Evolutionary conservation across 2,113 vertebrate genomes (phyloP), one percentile per base, ranked within the genome.

Genomic region (Coptodon bakossiorum): DNA sequence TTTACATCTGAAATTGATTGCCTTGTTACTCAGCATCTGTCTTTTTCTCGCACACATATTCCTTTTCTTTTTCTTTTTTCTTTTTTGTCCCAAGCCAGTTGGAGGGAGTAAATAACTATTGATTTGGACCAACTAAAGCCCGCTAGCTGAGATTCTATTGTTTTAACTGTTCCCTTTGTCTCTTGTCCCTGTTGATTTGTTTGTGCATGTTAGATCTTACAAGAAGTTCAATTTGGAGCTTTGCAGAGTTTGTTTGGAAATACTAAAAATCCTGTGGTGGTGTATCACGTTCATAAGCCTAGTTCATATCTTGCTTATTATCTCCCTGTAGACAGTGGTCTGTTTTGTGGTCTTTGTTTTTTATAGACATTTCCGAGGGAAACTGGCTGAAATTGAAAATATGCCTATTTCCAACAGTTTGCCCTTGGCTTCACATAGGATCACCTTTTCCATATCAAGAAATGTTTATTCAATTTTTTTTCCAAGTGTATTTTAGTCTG

Each of bases 81-180:
- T 43, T 84, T 68, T 89, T 66, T 84, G 81, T 93, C 83, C 89
- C 90, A 71, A 89, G 93, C 86, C 93, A 92, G 84, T 91, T 92
- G 83, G 86, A 91, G 76, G 82, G 82, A 95, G 91, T 95, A 94
- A 95, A 96, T 96, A 95, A 89, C 83, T 93, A 95, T 94, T 92
- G 94, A 95, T 95, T 86, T 79, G 68, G 45, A 81, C 81, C 90
- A 91, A 88, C 76, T 89, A 80, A 90, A 92, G 91, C 89, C 85
- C 61, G 73, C 85, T 88, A 90, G 90, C 91, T 88, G 84, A 73
- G 66, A 89, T 88, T 80, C 84, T 87, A 78, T 89, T 90, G 61
- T 80, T 81, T 91, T 91, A 93, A 93, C 84, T 71, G 88, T 91
- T 91, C 82, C 50, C 82, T 88, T 92, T 91, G 54, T 86, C 59